These are phyloP conservation scores for Cottus gobio DNA, from an alignment of 2,113 vertebrate species.

Conservation along the genomic window DNA sequence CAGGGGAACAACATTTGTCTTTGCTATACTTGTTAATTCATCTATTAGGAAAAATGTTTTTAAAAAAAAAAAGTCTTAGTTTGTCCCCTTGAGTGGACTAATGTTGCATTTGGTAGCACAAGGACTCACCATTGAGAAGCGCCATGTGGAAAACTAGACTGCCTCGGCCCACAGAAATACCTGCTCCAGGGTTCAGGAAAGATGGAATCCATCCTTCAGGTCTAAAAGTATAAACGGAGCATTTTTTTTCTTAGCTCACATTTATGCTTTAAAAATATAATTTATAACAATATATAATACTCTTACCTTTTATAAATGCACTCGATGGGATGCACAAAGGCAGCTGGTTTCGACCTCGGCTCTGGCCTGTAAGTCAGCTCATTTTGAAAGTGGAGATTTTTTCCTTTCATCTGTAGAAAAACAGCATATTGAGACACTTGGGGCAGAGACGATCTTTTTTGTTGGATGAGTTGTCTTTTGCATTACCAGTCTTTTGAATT, in stretches of 20 bases:
- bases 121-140: conserved; percentile 75
- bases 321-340: conserved; percentile 56
- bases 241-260: neutral
- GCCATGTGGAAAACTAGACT: conserved; percentile 78
- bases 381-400: conserved; percentile 65
- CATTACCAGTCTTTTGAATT: conserved; percentile 72
- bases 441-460: too few species aligned
- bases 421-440: neutral
- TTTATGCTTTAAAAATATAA: neutral
- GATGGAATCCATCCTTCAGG: conserved; percentile 46
- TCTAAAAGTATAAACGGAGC: conserved; percentile 20
- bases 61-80: neutral
- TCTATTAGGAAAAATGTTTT: conserved; percentile 66
- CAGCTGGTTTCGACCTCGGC: conserved; percentile 34
- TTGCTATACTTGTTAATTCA: conserved; percentile 66
- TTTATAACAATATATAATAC: neutral
- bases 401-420: conserved; percentile 65
- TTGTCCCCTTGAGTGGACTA: fast-evolving
- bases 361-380: conserved; percentile 71
- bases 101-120: fast-evolving
- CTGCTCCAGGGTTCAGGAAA: conserved; percentile 53
- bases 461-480: neutral
- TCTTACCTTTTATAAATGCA: conserved; percentile 72
- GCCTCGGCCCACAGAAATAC: conserved; percentile 62
- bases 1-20: conserved; percentile 71